phyloP scores from a whole-genome alignment of 1,140 invertebrate genomes.

The Drosophila watanabei region DNA sequence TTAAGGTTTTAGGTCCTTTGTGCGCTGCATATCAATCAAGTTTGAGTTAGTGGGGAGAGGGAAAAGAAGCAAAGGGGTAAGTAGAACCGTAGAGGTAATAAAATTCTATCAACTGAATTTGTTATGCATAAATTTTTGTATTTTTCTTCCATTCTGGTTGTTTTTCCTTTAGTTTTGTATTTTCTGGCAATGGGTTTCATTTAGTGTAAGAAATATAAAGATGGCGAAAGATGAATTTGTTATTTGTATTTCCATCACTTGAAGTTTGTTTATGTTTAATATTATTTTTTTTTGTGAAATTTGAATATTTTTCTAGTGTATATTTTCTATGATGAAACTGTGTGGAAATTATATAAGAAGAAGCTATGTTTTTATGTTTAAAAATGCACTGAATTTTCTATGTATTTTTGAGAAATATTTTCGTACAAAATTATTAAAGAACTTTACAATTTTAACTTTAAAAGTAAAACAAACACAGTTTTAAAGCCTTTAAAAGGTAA shows the following conservation, averaged over 20 bases:
- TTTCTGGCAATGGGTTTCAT: not conserved
- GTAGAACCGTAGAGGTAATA: constrained; percentile 16
- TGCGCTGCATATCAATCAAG: constrained; percentile 55
- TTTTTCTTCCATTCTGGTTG: not conserved
- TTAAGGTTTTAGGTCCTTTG: constrained; percentile 40
- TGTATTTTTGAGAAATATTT: not conserved
- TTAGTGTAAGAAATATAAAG: not conserved
- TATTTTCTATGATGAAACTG: not conserved
- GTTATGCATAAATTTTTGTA: constrained; percentile 4
- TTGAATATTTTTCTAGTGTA: not conserved
- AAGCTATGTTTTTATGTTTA: not conserved
- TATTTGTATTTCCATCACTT: not conserved
- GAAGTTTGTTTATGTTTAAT: not conserved
- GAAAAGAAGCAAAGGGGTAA: not conserved
- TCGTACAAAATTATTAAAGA: too few species aligned
- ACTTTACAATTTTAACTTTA: not conserved
- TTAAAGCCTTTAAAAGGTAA: not conserved
- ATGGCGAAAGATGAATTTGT: not conserved
- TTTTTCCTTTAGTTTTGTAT: constrained; percentile 5
- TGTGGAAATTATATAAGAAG: not conserved
- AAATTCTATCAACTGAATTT: constrained; percentile 31
- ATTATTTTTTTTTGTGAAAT: not conserved
- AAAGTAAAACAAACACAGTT: not conserved
- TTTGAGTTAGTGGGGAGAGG: not conserved
- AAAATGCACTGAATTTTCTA: not conserved